Percentiles rank a stretch among this genome's conserved stretches.
Evolutionary conservation across 2,113 vertebrate genomes (phyloP).

Genomic region (Tor tambroides): DNA sequence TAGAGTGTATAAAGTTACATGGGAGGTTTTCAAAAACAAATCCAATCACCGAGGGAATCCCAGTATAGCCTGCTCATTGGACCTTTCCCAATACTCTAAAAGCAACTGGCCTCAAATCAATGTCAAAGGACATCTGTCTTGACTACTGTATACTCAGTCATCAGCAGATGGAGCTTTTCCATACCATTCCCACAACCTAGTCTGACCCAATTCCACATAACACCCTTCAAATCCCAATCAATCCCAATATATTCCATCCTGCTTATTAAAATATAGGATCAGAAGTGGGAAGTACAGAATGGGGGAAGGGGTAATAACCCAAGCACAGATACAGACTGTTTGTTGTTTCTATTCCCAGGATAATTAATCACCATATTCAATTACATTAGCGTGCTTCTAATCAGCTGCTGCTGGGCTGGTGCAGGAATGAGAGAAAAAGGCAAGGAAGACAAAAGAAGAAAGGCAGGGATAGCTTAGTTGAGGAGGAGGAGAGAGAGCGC

Average conservation of each 20-base stretch:
- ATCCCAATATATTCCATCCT: neutral
- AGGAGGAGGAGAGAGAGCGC: conserved; percentile 45
- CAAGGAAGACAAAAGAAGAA: neutral
- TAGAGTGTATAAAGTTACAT: neutral
- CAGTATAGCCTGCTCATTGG: neutral
- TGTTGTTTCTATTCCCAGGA: conserved; percentile 41
- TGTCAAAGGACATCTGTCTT: conserved; percentile 8
- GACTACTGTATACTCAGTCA: neutral
- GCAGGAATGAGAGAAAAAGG: conserved; percentile 2
- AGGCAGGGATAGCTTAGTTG: neutral
- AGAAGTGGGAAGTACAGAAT: conserved; percentile 5
- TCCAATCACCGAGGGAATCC: neutral
- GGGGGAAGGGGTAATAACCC: neutral
- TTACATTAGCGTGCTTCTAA: conserved; percentile 55
- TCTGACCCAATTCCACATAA: conserved; percentile 49
- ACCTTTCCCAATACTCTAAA: neutral
- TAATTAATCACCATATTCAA: conserved; percentile 52
- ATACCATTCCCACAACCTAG: conserved; percentile 13
- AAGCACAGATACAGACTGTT: conserved; percentile 52
- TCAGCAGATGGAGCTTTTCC: conserved; percentile 15
- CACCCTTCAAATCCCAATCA: conserved; percentile 31
- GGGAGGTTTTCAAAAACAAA: neutral
- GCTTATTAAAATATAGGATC: conserved; percentile 33
- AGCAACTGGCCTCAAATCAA: neutral
- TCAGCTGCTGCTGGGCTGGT: conserved; percentile 47